A percentile compares a stretch with the other conserved stretches of the same genome.
Conservation (phyloP, 1,140 invertebrate species). For the Rhynchophorus ferrugineus region DNA sequence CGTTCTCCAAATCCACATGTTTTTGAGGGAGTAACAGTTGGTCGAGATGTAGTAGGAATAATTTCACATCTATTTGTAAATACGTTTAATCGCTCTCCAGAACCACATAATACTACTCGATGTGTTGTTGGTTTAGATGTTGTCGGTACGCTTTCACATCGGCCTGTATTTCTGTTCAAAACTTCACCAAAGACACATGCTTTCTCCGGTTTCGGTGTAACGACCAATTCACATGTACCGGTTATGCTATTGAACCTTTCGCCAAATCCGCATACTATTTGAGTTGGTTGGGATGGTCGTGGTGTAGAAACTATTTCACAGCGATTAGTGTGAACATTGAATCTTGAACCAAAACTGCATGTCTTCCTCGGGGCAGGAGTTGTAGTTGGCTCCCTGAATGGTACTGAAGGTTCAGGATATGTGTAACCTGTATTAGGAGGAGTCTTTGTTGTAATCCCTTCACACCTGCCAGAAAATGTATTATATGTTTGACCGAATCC, state of each 20-base stretch:
- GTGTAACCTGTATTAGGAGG: background rate
- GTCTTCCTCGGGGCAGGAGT: background rate
- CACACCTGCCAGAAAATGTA: slow-evolving; percentile 4
- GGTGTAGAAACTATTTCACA: background rate
- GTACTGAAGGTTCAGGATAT: background rate
- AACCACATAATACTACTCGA: background rate
- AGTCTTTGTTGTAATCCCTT: background rate
- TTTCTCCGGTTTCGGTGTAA: background rate
- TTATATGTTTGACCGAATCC: background rate
- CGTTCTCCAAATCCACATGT: background rate
- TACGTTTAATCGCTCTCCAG: background rate
- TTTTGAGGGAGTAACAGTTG: background rate
- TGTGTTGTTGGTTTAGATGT: slow-evolving; percentile 8
- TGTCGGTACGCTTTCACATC: slow-evolving; percentile 10
- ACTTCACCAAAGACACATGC: slow-evolving; percentile 4
- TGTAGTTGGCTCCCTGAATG: background rate
- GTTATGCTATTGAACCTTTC: slow-evolving; percentile 6
- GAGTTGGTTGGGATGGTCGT: background rate
- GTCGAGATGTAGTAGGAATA: background rate
- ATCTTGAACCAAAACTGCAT: background rate
- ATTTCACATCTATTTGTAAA: background rate
- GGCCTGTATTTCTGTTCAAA: background rate
- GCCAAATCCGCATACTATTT: slow-evolving; percentile 1
- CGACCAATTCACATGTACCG: background rate
- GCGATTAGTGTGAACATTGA: background rate